Evolutionary conservation across 2,113 vertebrate species (phyloP).

Genomic region (Hippopotamus amphibius): DNA sequence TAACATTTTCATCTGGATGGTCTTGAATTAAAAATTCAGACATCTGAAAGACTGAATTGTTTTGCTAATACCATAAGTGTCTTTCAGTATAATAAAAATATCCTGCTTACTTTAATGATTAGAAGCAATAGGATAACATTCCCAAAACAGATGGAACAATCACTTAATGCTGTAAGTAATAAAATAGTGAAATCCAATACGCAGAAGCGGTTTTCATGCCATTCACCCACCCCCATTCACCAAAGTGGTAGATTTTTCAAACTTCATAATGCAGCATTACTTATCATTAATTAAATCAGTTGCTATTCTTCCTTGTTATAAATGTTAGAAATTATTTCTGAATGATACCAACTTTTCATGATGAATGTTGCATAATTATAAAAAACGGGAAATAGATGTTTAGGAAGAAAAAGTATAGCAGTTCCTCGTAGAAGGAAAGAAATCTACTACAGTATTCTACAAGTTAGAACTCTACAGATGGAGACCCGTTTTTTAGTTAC

Average conservation of each 20-base stretch:
- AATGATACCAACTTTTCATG: neutral
- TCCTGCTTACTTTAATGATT: slow-evolving; percentile 22
- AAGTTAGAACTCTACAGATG: slow-evolving; percentile 27
- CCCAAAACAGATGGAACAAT: neutral
- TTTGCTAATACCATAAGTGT: neutral
- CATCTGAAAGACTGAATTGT: neutral
- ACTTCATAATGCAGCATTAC: neutral
- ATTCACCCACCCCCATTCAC: neutral
- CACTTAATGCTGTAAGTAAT: neutral
- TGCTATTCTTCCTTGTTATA: slow-evolving; percentile 12
- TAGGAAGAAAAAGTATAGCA: neutral
- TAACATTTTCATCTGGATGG: neutral
- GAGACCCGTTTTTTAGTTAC: slow-evolving; percentile 36
- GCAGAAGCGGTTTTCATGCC: neutral
- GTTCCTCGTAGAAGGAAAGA: neutral
- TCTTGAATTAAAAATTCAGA: slow-evolving; percentile 23
- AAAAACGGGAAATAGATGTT: neutral
- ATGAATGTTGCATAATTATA: slow-evolving; percentile 8
- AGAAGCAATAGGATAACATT: neutral
- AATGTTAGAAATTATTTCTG: slow-evolving; percentile 23
- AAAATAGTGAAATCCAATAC: neutral
- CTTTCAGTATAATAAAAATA: slow-evolving; percentile 2
- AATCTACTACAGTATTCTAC: neutral
- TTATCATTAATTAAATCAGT: slow-evolving; percentile 31
- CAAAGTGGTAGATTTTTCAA: neutral